These are phyloP conservation scores for Ambastaia sidthimunki DNA, from an alignment of 2,797 vertebrate genomes.

Conservation along the genomic window DNA sequence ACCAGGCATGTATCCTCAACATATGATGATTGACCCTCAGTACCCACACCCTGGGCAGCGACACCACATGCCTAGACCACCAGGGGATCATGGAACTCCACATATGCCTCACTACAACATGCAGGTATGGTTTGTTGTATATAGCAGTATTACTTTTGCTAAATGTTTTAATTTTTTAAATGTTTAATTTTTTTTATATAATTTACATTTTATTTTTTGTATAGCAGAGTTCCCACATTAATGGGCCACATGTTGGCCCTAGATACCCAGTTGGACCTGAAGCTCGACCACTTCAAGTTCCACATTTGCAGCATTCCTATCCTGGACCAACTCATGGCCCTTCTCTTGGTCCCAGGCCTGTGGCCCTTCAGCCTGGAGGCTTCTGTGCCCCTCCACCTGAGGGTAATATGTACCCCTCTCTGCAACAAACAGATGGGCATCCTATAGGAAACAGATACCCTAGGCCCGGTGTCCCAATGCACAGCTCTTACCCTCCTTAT, in stretches of 20 bases:
- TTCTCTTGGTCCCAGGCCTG: slow-evolving; percentile 81
- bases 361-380: slow-evolving; percentile 80
- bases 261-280: slow-evolving; percentile 77
- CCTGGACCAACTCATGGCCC: slow-evolving; percentile 81
- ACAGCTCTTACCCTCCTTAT: slow-evolving; percentile 70
- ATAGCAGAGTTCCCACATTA: slow-evolving; percentile 79
- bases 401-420: slow-evolving; percentile 79
- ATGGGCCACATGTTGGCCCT: slow-evolving; percentile 80
- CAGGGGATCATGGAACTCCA: slow-evolving; percentile 80
- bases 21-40: slow-evolving; percentile 80
- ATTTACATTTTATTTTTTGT: background rate
- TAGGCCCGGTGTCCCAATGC: slow-evolving; percentile 70
- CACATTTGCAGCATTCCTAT: slow-evolving; percentile 76
- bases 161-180: too few relatives aligned
- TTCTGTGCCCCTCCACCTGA: slow-evolving; percentile 80
- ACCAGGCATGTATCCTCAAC: slow-evolving; percentile 81
- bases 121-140: slow-evolving; percentile 78
- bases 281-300: slow-evolving; percentile 69
- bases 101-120: slow-evolving; percentile 81
- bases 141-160: background rate
- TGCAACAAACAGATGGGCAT: slow-evolving; percentile 78
- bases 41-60: slow-evolving; percentile 78
- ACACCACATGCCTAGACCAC: slow-evolving; percentile 78
- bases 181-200: background rate
- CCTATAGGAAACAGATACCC: slow-evolving; percentile 71